These are phyloP conservation scores for Plebejus anna DNA, from an alignment of 2,888 invertebrate genomes.

Conservation along the genomic window DNA sequence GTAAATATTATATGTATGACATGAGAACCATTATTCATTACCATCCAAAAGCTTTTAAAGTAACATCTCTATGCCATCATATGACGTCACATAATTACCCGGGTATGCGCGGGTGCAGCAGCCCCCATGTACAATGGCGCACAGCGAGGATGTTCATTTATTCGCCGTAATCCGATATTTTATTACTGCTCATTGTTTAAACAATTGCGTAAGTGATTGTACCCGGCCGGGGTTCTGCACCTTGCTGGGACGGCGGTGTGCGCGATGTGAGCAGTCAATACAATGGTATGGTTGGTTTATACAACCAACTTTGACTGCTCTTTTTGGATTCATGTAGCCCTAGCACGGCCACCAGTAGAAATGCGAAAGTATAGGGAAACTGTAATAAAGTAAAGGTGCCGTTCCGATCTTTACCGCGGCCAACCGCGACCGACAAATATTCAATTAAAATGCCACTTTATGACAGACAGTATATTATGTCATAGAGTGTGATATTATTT, in stretches of 20 bases:
- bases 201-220: constrained; percentile 79
- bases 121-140: constrained; percentile 44
- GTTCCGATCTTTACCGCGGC: too few species aligned
- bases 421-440: too few species aligned
- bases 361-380: too few species aligned
- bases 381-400: too few species aligned
- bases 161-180: constrained; percentile 71
- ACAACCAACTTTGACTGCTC: not conserved
- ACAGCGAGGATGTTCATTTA: constrained; percentile 59
- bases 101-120: constrained; percentile 36
- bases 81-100: constrained; percentile 39
- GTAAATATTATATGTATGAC: not conserved
- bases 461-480: too few species aligned
- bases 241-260: constrained; percentile 50
- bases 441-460: not conserved
- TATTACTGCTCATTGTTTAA: constrained; percentile 74
- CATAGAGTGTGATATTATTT: too few species aligned
- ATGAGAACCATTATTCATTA: not conserved
- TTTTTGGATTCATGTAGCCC: not conserved
- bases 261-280: constrained; percentile 32
- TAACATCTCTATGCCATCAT: not conserved
- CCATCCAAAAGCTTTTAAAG: not conserved
- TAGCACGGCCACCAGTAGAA: too few species aligned
- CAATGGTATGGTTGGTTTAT: not conserved
- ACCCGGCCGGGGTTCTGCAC: constrained; percentile 57